phyloP scores from a whole-genome alignment of 2,797 vertebrate species.

The Nyctalus aviator region DNA sequence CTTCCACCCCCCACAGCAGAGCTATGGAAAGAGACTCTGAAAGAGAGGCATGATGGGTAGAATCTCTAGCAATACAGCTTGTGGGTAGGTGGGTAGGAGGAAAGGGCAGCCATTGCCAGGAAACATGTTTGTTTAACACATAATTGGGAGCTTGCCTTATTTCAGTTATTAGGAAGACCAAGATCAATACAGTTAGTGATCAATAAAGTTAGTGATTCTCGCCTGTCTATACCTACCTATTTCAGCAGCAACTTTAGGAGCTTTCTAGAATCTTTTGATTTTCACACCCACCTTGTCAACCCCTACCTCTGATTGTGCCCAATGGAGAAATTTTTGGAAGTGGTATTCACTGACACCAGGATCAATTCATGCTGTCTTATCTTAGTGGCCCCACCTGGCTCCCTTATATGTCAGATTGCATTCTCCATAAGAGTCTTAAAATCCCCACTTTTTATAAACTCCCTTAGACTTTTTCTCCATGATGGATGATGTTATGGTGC shows the following conservation, averaged over 20 bases:
- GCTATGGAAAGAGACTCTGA: not conserved
- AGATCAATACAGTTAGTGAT: no score
- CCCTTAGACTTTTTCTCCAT: not conserved
- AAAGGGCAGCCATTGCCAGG: not conserved
- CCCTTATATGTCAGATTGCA: slow-evolving; percentile 25
- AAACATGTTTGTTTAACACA: not conserved
- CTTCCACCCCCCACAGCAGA: not conserved
- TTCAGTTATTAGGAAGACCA: slow-evolving; percentile 20
- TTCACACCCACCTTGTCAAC: not conserved
- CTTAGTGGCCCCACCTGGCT: not conserved
- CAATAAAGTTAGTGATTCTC: slow-evolving; percentile 14
- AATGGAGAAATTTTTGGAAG: slow-evolving; percentile 42
- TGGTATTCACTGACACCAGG: not conserved
- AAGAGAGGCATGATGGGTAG: not conserved
- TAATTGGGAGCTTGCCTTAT: slow-evolving; percentile 29
- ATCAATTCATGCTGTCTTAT: slow-evolving; percentile 24
- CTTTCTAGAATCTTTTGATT: slow-evolving; percentile 36
- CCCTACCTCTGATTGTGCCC: not conserved
- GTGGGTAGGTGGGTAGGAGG: not conserved
- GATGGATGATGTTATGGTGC: not conserved
- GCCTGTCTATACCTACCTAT: not conserved
- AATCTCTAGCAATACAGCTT: not conserved
- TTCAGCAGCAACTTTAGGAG: not conserved
- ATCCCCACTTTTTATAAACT: not conserved
- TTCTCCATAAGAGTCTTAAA: slow-evolving; percentile 27